These are phyloP conservation scores for Ictalurus punctatus DNA, from an alignment of 2,113 vertebrate genomes.

Conservation along the genomic window DNA sequence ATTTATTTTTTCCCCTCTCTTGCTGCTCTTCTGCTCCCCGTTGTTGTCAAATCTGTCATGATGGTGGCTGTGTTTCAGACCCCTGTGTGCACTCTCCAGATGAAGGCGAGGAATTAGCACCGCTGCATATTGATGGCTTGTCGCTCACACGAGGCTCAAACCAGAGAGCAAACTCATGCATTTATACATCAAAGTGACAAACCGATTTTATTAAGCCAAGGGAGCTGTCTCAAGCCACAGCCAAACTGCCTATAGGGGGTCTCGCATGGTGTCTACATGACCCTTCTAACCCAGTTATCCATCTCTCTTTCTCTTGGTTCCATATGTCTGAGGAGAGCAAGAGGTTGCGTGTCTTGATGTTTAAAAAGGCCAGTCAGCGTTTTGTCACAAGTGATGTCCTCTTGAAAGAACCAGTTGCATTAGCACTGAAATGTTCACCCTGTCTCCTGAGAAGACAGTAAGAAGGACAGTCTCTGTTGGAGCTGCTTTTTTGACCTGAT, in stretches of 20 bases:
- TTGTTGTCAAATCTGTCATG: constrained; percentile 48
- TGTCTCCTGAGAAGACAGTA: neutral
- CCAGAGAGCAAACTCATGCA: constrained; percentile 59
- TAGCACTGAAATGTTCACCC: neutral
- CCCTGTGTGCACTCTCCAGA: constrained; percentile 52
- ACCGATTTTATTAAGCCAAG: constrained; percentile 59
- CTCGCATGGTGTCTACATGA: constrained; percentile 47
- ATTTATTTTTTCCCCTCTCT: constrained; percentile 42
- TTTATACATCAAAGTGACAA: constrained; percentile 69
- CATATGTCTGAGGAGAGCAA: constrained; percentile 25
- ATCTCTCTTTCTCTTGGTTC: constrained; percentile 28
- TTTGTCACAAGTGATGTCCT: constrained; percentile 1
- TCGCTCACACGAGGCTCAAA: constrained; percentile 48
- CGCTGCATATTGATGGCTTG: constrained; percentile 64
- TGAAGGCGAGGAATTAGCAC: constrained; percentile 61
- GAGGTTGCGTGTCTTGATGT: constrained; percentile 41
- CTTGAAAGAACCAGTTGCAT: neutral
- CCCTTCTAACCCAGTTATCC: constrained; percentile 16
- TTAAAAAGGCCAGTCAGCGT: neutral
- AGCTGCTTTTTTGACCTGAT: neutral
- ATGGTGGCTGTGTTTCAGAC: constrained; percentile 27
- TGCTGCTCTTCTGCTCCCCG: constrained; percentile 36
- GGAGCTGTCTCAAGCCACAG: constrained; percentile 37
- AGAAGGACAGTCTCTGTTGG: neutral
- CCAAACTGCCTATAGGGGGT: constrained; percentile 28